Percentiles rank a stretch among this genome's conserved stretches.
These are phyloP conservation scores for Lepidothrix coronata DNA, from an alignment of 2,113 vertebrate species.

Conservation along the genomic window DNA sequence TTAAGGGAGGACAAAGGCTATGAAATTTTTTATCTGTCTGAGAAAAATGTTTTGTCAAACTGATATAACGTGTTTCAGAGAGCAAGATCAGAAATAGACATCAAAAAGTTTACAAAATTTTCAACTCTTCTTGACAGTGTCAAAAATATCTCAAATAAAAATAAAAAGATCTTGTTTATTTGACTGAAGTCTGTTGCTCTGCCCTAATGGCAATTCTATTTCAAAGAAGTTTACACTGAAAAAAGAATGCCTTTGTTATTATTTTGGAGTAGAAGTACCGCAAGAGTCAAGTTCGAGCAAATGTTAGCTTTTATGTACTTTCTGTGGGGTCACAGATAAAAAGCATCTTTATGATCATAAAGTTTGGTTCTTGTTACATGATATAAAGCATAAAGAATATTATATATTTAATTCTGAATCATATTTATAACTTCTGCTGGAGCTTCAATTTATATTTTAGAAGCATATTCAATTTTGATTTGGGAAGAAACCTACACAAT, in stretches of 20 bases:
- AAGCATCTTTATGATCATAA: background rate
- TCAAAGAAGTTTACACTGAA: background rate
- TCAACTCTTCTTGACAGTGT: background rate
- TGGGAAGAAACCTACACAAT: fast-evolving
- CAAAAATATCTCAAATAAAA: background rate
- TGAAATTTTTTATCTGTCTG: background rate
- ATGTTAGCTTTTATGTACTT: background rate
- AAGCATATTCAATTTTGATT: background rate
- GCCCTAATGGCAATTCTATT: background rate
- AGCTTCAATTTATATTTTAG: background rate
- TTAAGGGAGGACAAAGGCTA: background rate
- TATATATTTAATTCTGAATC: background rate
- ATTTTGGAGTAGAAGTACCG: background rate
- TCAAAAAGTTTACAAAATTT: background rate
- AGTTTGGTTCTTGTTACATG: background rate
- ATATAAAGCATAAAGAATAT: background rate
- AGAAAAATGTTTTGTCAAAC: background rate
- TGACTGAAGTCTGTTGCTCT: background rate
- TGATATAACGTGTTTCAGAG: background rate
- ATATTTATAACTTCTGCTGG: background rate
- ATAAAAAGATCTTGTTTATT: background rate
- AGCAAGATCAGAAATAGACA: background rate
- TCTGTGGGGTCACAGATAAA: background rate
- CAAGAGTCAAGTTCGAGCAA: background rate
- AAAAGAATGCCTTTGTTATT: background rate